Percentiles rank a stretch among this genome's conserved stretches.
These are phyloP conservation scores for Phalacrocorax pelagicus DNA, from an alignment of 2,113 vertebrate species.

Conservation along the genomic window DNA sequence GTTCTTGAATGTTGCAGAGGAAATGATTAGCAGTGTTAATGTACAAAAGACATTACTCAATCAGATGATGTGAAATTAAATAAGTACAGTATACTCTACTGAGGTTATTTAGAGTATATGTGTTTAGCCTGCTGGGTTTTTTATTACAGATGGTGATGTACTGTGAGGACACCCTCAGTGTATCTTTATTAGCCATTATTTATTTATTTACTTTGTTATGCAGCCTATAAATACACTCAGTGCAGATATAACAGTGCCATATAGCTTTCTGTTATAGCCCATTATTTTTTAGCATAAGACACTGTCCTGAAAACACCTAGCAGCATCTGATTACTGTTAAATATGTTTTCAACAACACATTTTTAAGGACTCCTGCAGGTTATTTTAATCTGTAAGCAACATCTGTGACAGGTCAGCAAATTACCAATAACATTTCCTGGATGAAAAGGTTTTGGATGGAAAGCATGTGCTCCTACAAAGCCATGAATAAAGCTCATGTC, in stretches of 20 bases:
- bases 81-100: neutral
- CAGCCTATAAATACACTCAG: neutral
- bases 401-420: neutral
- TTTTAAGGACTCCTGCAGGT: neutral
- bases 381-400: neutral
- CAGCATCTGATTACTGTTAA: neutral
- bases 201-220: conserved; percentile 14
- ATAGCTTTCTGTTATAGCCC: neutral
- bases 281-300: neutral
- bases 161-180: conserved; percentile 43
- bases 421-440: neutral
- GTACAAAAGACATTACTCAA: conserved; percentile 10
- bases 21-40: conserved; percentile 29
- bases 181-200: conserved; percentile 23
- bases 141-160: conserved; percentile 26
- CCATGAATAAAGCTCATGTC: neutral
- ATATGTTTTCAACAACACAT: neutral
- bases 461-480: neutral
- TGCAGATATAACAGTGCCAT: neutral
- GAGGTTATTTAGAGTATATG: conserved; percentile 16
- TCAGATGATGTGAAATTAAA: conserved; percentile 25
- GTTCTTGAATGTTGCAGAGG: conserved; percentile 6
- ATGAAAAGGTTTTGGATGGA: neutral
- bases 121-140: conserved; percentile 42
- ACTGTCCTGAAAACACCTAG: neutral